Conservation (phyloP, 2,888 invertebrate genomes). For the Nomada lathburiana region DNA sequence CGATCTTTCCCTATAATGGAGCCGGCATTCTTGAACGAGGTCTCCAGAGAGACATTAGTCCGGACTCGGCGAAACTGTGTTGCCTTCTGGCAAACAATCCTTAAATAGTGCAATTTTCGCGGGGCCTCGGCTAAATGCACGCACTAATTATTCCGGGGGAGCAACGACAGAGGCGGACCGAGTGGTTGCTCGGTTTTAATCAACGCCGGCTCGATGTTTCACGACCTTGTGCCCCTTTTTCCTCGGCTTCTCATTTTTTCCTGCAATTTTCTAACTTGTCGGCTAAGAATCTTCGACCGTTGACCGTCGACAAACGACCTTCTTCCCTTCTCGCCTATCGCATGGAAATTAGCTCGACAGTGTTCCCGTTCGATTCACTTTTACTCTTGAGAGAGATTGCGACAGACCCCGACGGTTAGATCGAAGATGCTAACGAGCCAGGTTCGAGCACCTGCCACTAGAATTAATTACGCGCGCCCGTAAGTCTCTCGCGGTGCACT, state of each 20-base stretch:
- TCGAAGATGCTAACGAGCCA: constrained; percentile 61
- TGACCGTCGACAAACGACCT: constrained; percentile 18
- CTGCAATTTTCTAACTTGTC: constrained; percentile 9
- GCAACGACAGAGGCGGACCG: neutral
- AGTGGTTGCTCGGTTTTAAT: constrained; percentile 21
- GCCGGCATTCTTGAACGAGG: constrained; percentile 32
- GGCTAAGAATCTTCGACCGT: neutral
- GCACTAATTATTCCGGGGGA: constrained; percentile 36
- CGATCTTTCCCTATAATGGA: constrained; percentile 41
- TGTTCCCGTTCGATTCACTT: constrained; percentile 17
- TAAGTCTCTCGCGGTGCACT: constrained; percentile 13
- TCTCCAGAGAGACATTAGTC: constrained; percentile 41
- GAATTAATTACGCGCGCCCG: constrained; percentile 51
- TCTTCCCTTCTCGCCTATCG: neutral
- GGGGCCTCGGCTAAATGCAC: constrained; percentile 37
- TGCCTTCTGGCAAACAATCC: constrained; percentile 36
- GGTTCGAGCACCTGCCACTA: constrained; percentile 27
- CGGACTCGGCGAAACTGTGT: constrained; percentile 37
- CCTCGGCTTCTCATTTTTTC: neutral
- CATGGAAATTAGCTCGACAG: constrained; percentile 6
- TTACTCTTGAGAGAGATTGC: constrained; percentile 41
- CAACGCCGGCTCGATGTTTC: neutral
- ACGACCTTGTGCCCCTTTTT: neutral
- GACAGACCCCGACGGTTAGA: constrained; percentile 39
- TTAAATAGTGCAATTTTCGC: constrained; percentile 46